Percentiles rank a stretch among this genome's conserved stretches.
Conservation (phyloP, 2,888 invertebrate species). For the Alviniconcha strummeri region DNA sequence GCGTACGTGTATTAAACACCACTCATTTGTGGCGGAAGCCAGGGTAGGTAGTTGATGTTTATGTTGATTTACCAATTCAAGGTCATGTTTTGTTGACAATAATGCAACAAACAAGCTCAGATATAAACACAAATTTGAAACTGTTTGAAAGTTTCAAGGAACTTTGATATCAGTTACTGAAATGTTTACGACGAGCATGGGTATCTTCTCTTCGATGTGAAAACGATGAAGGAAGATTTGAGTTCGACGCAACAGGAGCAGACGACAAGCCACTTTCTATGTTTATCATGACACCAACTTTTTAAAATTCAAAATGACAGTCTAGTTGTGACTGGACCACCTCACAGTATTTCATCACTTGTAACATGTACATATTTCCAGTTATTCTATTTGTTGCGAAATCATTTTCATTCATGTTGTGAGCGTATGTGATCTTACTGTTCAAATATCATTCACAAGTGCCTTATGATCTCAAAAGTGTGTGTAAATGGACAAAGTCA, state of each 20-base stretch:
- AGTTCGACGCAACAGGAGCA: not conserved
- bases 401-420: slow-evolving; percentile 29
- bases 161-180: no score
- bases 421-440: slow-evolving; percentile 18
- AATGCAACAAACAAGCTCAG: not conserved
- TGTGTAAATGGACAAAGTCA: no score
- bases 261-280: not conserved
- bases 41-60: slow-evolving; percentile 18
- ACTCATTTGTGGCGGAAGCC: slow-evolving; percentile 19
- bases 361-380: slow-evolving; percentile 28
- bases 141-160: no score
- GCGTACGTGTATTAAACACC: not conserved
- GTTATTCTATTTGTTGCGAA: slow-evolving; percentile 23
- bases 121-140: not conserved
- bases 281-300: not conserved
- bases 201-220: not conserved
- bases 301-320: not conserved
- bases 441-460: slow-evolving; percentile 27
- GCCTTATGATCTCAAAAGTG: slow-evolving; percentile 32
- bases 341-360: slow-evolving; percentile 24
- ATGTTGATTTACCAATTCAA: not conserved
- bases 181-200: not conserved
- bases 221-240: not conserved
- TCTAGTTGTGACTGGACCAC: slow-evolving; percentile 20
- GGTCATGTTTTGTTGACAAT: slow-evolving; percentile 13